Conservation (phyloP, 2,113 vertebrate genomes). For the Heterotilapia buettikoferi region DNA sequence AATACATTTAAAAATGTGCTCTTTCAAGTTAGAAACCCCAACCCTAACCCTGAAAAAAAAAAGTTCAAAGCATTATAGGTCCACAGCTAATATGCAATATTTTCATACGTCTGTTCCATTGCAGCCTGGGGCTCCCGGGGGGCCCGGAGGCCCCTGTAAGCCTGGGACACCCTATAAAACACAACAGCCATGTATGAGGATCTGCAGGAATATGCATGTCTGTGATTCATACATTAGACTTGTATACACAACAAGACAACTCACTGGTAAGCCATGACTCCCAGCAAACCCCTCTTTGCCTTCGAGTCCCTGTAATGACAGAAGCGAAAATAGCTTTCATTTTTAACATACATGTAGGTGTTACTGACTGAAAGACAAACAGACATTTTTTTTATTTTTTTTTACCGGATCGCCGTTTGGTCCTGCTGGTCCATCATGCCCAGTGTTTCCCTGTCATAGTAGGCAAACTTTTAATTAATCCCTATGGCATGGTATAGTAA, state of each 20-base stretch:
- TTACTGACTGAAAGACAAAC: not conserved
- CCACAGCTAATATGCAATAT: not conserved
- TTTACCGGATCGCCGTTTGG: slow-evolving; percentile 48
- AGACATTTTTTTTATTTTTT: not conserved
- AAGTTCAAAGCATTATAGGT: not conserved
- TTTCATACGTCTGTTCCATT: slow-evolving; percentile 57
- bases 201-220: not conserved
- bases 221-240: not conserved
- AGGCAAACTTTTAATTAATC: not conserved
- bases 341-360: not conserved
- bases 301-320: slow-evolving; percentile 28
- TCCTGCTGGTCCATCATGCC: slow-evolving; percentile 34
- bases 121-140: slow-evolving; percentile 41
- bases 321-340: not conserved
- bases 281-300: slow-evolving; percentile 59
- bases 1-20: not conserved
- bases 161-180: slow-evolving; percentile 56
- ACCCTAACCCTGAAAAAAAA: not conserved
- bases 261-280: slow-evolving; percentile 57
- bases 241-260: not conserved
- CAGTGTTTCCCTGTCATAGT: slow-evolving; percentile 53
- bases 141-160: slow-evolving; percentile 40
- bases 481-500: not conserved
- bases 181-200: not conserved
- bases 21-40: not conserved